A percentile compares a stretch with the other conserved stretches of the same genome.
Evolutionary conservation across 2,888 invertebrate genomes (phyloP).

Genomic region (Catocala sponsa): DNA sequence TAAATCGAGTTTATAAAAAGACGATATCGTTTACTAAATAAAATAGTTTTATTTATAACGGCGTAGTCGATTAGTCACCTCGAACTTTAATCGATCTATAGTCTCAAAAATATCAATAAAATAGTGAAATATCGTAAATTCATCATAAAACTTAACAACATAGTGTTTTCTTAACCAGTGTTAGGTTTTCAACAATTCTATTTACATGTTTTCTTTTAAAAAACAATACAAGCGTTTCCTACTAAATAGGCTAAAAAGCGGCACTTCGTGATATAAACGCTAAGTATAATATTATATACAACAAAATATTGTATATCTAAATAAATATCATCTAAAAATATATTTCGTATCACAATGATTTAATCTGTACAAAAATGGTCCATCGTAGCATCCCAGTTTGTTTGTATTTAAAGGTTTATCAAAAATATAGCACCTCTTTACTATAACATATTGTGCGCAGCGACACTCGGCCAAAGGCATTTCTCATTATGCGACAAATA

Average conservation of each 20-base stretch:
- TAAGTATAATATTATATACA: slow-evolving; percentile 59
- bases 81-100: slow-evolving; percentile 20
- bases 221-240: slow-evolving; percentile 53
- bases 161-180: slow-evolving; percentile 75
- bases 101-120: slow-evolving; percentile 42
- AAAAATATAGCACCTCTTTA: slow-evolving; percentile 65
- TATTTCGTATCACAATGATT: slow-evolving; percentile 76
- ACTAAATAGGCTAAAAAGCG: slow-evolving; percentile 62
- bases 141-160: slow-evolving; percentile 73
- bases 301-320: slow-evolving; percentile 61
- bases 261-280: slow-evolving; percentile 62
- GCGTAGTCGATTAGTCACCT: slow-evolving; percentile 22
- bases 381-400: slow-evolving; percentile 62
- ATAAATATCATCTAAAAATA: slow-evolving; percentile 82
- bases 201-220: slow-evolving; percentile 47
- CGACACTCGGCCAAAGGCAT: too few species aligned
- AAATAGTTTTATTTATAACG: slow-evolving; percentile 6
- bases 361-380: slow-evolving; percentile 72
- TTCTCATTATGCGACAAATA: too few species aligned
- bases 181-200: slow-evolving; percentile 63
- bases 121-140: slow-evolving; percentile 64
- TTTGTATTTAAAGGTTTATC: slow-evolving; percentile 34
- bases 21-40: background rate
- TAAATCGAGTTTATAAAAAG: slow-evolving; percentile 8
- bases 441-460: slow-evolving; percentile 36